These are phyloP conservation scores for Circaetus cinerascens DNA, from an alignment of 2,113 vertebrate species.

Conservation along the genomic window DNA sequence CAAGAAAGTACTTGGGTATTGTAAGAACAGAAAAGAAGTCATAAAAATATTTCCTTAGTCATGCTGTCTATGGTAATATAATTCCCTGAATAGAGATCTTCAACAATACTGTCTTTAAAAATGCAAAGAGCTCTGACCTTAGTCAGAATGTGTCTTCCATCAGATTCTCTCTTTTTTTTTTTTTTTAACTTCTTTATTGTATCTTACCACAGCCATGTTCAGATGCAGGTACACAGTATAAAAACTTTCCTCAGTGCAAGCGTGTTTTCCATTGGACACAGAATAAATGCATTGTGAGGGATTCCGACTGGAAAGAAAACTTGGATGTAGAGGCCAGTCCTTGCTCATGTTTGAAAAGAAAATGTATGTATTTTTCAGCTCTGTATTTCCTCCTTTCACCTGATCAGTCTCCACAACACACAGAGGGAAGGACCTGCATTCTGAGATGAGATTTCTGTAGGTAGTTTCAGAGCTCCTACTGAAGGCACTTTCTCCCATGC, in stretches of 20 bases:
- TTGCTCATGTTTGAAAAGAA: neutral
- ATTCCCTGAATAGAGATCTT: neutral
- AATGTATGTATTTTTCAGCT: neutral
- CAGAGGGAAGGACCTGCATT: neutral
- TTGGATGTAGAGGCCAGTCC: neutral
- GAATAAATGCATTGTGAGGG: neutral
- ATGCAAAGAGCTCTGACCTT: neutral
- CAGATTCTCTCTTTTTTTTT: neutral
- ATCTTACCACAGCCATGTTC: neutral
- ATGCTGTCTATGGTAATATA: neutral
- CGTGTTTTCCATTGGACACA: neutral
- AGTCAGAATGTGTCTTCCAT: neutral
- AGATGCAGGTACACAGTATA: neutral
- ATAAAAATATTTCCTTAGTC: conserved; percentile 41
- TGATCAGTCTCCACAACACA: neutral
- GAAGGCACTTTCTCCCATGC: neutral
- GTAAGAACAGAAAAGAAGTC: conserved; percentile 2
- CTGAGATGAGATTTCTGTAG: neutral
- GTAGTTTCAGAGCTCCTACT: neutral
- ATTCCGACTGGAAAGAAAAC: neutral
- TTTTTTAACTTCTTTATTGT: neutral
- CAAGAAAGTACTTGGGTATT: neutral
- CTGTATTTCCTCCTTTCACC: neutral
- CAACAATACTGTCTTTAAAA: neutral
- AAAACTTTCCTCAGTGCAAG: neutral